These are phyloP conservation scores for Pseudotriccus pelzelni DNA, from an alignment of 2,797 vertebrate genomes.

Conservation along the genomic window DNA sequence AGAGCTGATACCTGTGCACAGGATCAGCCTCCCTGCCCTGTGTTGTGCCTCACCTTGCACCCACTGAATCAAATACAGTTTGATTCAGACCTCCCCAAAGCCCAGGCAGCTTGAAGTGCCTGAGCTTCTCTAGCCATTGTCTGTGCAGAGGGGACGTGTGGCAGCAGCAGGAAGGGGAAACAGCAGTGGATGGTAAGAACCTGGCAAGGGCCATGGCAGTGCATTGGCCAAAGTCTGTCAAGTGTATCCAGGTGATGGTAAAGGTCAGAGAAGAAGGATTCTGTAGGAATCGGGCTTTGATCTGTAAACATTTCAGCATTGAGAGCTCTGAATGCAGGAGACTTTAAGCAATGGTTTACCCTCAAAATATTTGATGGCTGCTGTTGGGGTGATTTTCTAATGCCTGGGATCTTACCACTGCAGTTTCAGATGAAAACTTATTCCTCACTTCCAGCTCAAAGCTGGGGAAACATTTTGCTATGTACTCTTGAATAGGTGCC, in stretches of 20 bases:
- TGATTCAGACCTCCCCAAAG: neutral
- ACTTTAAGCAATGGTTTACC: neutral
- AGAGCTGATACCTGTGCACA: neutral
- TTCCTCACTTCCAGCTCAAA: neutral
- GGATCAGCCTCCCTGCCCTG: neutral
- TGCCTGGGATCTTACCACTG: neutral
- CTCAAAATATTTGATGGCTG: neutral
- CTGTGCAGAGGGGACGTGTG: neutral
- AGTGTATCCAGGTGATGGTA: neutral
- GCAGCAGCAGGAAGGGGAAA: neutral
- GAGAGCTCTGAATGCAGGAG: neutral
- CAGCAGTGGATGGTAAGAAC: neutral
- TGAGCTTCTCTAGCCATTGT: neutral
- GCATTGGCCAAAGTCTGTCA: neutral
- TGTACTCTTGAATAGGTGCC: neutral
- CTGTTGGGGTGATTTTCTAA: neutral
- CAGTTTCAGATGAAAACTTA: neutral
- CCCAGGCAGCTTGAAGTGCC: neutral
- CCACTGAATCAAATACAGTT: neutral
- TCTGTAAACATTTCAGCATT: neutral
- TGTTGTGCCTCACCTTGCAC: neutral
- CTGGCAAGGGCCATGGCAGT: neutral
- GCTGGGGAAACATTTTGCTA: neutral
- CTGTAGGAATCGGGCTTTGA: neutral
- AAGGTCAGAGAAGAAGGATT: neutral